These are phyloP conservation scores for Acanthopagrus latus DNA, from an alignment of 2,797 vertebrate genomes.

Conservation along the genomic window DNA sequence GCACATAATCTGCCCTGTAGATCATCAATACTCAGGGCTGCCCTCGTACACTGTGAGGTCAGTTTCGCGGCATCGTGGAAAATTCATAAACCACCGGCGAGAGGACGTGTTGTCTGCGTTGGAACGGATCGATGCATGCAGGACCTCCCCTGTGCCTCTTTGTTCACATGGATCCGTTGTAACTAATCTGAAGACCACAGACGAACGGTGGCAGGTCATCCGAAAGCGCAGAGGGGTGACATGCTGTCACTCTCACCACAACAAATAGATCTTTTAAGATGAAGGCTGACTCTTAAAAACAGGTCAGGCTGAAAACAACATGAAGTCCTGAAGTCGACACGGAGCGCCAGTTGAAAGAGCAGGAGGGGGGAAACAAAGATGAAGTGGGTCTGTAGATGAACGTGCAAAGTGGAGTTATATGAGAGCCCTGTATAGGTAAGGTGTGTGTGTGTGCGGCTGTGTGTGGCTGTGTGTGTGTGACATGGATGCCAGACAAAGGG, in stretches of 20 bases:
- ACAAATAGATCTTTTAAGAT: constrained; percentile 33
- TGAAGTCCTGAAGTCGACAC: constrained; percentile 64
- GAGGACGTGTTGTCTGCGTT: constrained; percentile 54
- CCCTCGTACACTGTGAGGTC: constrained; percentile 52
- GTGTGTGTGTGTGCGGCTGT: constrained; percentile 35
- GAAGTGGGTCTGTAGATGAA: constrained; percentile 47
- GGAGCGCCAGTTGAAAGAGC: constrained; percentile 50
- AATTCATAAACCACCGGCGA: constrained; percentile 67
- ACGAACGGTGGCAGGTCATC: constrained; percentile 29
- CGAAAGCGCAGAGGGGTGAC: constrained; percentile 6
- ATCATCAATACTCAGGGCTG: constrained; percentile 45
- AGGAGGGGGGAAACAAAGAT: constrained; percentile 48
- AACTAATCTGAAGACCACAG: constrained; percentile 16
- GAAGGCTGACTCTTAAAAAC: constrained; percentile 49
- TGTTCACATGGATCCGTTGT: constrained; percentile 37
- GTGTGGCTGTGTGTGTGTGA: constrained; percentile 41
- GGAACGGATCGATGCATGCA: constrained; percentile 54
- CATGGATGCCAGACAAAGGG: constrained; percentile 55
- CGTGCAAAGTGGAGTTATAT: constrained; percentile 38
- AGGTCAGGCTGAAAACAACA: constrained; percentile 70
- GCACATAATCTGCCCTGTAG: neutral
- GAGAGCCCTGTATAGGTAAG: constrained; percentile 37
- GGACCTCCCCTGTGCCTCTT: constrained; percentile 34
- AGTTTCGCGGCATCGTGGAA: constrained; percentile 60
- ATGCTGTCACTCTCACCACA: constrained; percentile 12